Evolutionary conservation across 2,113 vertebrate species (phyloP).

Genomic region (Chelonoidis abingdonii): DNA sequence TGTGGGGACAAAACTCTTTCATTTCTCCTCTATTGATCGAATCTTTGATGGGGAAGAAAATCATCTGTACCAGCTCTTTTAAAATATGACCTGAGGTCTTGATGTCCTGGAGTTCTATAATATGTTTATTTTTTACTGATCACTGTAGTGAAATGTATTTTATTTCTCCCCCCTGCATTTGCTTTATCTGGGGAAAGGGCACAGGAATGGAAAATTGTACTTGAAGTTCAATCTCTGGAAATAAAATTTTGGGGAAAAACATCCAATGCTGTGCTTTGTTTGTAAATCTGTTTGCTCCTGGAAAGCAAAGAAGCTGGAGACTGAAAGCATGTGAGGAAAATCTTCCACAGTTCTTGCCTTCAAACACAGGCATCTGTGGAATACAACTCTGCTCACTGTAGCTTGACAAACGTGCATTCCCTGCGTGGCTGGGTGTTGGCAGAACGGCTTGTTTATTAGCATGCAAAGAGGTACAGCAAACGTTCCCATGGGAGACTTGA

Average conservation of each 20-base stretch:
- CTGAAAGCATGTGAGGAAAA: slow-evolving; percentile 11
- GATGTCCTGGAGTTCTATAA: rapidly evolving
- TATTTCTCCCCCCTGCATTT: rapidly evolving
- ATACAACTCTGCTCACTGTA: too few relatives aligned
- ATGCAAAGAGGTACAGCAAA: background rate
- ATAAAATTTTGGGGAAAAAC: background rate
- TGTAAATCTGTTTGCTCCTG: background rate
- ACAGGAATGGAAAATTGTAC: background rate
- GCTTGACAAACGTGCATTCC: background rate
- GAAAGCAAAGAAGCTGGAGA: background rate
- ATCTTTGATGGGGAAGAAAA: background rate
- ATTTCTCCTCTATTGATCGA: background rate
- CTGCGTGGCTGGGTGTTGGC: background rate
- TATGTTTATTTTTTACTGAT: background rate
- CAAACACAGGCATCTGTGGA: background rate
- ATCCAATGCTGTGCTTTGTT: background rate
- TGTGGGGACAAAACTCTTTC: background rate
- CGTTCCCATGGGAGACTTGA: background rate
- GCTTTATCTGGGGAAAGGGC: rapidly evolving
- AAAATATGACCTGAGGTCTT: background rate
- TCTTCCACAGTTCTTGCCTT: rapidly evolving
- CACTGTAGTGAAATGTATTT: background rate
- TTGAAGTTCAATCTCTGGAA: background rate
- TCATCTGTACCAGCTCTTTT: background rate
- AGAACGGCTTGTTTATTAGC: background rate